phyloP scores from a whole-genome alignment of 2,888 invertebrate genomes.

The Pristionchus exspectatus region DNA sequence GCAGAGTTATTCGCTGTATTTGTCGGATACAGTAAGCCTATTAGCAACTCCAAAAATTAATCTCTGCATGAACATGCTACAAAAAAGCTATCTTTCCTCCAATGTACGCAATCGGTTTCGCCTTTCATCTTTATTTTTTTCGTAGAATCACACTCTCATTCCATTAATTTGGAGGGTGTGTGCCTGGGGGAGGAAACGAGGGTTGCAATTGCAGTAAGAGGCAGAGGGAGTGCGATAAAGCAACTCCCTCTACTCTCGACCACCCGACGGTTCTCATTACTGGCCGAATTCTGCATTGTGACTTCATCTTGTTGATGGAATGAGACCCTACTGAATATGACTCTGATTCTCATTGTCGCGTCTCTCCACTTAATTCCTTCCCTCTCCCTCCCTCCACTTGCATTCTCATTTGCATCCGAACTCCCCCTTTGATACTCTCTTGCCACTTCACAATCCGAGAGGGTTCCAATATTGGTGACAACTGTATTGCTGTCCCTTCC shows the following conservation, averaged over 20 bases:
- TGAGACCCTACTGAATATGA: slow-evolving; percentile 11
- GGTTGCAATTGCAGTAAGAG: not conserved
- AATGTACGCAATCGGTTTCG: not conserved
- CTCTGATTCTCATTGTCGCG: slow-evolving; percentile 39
- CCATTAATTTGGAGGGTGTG: not conserved
- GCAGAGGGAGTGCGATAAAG: not conserved
- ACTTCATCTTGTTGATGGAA: slow-evolving; percentile 40
- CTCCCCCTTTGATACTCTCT: slow-evolving; percentile 19
- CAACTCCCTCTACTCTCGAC: not conserved
- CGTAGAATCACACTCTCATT: slow-evolving; percentile 7
- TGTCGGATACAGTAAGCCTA: not conserved
- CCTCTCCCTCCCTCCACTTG: not conserved
- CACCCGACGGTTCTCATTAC: not conserved
- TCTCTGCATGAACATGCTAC: not conserved
- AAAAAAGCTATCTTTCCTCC: not conserved
- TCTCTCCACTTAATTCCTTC: slow-evolving; percentile 28
- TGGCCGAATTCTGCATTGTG: not conserved
- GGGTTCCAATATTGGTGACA: slow-evolving; percentile 30
- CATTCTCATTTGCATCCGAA: slow-evolving; percentile 50
- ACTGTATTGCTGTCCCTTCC: not conserved
- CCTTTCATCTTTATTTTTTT: not conserved
- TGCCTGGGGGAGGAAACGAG: not conserved
- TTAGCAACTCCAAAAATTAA: not conserved
- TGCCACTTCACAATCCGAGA: not conserved
- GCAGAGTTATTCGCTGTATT: not conserved